These are phyloP conservation scores for Accipiter cooperii DNA, from an alignment of 2,113 vertebrate species.

Conservation along the genomic window DNA sequence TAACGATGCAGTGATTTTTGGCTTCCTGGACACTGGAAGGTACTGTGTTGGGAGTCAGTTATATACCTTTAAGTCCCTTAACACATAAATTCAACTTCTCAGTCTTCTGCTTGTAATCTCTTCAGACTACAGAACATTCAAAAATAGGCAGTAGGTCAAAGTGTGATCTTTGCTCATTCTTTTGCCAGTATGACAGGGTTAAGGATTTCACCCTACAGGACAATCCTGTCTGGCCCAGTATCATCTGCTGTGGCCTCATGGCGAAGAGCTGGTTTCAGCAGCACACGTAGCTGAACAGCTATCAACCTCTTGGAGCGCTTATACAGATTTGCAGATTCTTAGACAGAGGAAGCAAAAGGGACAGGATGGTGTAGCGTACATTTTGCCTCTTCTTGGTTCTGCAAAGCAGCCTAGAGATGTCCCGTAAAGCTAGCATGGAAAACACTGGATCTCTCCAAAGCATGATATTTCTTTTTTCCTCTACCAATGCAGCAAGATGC, in stretches of 20 bases:
- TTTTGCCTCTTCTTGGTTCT: not conserved
- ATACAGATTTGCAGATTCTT: not conserved
- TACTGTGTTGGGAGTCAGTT: not conserved
- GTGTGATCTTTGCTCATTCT: not conserved
- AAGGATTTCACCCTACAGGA: not conserved
- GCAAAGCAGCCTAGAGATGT: not conserved
- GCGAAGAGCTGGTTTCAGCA: not conserved
- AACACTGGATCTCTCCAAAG: not conserved
- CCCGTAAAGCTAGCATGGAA: not conserved
- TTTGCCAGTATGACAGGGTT: not conserved
- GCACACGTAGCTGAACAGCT: not conserved
- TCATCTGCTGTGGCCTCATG: not conserved
- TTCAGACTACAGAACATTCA: not conserved
- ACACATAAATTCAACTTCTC: not conserved
- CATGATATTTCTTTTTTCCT: not conserved
- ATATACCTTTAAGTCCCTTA: not conserved
- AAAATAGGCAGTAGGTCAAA: not conserved
- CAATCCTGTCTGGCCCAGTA: not conserved
- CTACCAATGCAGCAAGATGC: not conserved
- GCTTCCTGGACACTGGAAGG: not conserved
- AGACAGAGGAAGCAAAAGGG: not conserved
- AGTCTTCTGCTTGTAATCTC: not conserved
- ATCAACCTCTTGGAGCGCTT: not conserved
- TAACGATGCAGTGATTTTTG: not conserved
- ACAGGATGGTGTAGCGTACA: not conserved